Evolutionary conservation across 92 coral and sea anemone genomes (phyloP), one percentile per base, ranked within the genome.

Genomic region (Montipora capitata): DNA sequence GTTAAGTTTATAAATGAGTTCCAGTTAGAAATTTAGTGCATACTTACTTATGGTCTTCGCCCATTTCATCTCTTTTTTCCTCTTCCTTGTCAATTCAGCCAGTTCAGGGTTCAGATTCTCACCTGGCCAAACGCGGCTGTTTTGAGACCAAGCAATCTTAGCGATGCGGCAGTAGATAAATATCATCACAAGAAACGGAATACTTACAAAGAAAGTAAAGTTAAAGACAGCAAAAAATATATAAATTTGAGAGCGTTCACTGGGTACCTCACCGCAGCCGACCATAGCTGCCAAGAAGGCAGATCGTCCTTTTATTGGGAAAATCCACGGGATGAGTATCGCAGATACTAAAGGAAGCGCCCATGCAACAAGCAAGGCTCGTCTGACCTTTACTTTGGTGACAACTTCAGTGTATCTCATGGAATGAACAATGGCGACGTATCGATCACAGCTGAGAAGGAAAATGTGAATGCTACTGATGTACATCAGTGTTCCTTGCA

Each of bases 371-470:
- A 51, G 62, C 0, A 93, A 68, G 40, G 78, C 27, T 2, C 80
- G 13, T 18, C 17, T 87, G n/a, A 95, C 90, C 35, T 92, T 85
- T n/a, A 51, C 84, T 68, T 18, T 88, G 11, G 99, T 96, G 5
- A 93, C 86, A 8, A 92, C 64, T 5, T 71, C 43, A 2, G 54
- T 76, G 82, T 96, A 96, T 39, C 91, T 88, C 75, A 96, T 79
- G 40, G 99, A 96, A 35, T 84, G 74, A 49, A 88, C 54, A 12
- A 96, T 95, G 8, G 99, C 98, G 8, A 87, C 38, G 79, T 87
- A 96, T 59, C 99, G 98, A 78, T 96, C 99, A 44, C 94, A 77
- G 59, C 98, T 96, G 27, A 96, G 90, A 44, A 90, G 91, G 52
- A 93, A 93, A 3, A 96, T 83, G 11, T 96, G 99, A 58, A 80